Percentiles rank a stretch among this genome's conserved stretches.
These are phyloP conservation scores for Pterocles gutturalis DNA, from an alignment of 2,113 vertebrate genomes.

Conservation along the genomic window DNA sequence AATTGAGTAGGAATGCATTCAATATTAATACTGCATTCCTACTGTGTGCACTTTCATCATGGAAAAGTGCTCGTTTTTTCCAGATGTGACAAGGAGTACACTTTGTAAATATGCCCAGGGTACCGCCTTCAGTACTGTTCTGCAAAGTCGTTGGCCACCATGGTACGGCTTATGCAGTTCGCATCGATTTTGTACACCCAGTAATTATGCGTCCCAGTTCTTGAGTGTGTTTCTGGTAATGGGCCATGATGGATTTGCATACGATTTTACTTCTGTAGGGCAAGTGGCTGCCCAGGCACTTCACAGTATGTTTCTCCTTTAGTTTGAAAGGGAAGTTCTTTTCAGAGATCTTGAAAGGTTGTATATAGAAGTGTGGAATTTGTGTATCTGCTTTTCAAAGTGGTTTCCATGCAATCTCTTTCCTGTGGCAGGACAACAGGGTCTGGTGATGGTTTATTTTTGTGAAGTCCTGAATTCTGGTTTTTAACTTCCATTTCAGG, in stretches of 20 bases:
- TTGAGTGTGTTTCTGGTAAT: not conserved
- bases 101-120: not conserved
- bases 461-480: not conserved
- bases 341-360: not conserved
- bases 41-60: not conserved
- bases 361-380: not conserved
- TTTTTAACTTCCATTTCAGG: not conserved
- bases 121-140: not conserved
- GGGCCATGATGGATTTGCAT: not conserved
- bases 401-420: not conserved
- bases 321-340: not conserved
- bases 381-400: not conserved
- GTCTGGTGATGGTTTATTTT: not conserved
- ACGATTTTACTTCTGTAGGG: not conserved
- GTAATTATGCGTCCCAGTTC: not conserved
- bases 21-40: constrained; percentile 41
- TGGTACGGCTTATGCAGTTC: not conserved
- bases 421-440: not conserved
- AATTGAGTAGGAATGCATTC: constrained; percentile 40
- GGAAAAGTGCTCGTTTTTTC: not conserved
- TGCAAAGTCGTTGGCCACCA: not conserved
- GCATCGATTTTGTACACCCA: not conserved
- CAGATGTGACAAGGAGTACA: not conserved
- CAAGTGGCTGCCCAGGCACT: not conserved
- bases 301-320: not conserved